Conservation (phyloP, 2,113 vertebrate species). For the Bostrychus sinensis region DNA sequence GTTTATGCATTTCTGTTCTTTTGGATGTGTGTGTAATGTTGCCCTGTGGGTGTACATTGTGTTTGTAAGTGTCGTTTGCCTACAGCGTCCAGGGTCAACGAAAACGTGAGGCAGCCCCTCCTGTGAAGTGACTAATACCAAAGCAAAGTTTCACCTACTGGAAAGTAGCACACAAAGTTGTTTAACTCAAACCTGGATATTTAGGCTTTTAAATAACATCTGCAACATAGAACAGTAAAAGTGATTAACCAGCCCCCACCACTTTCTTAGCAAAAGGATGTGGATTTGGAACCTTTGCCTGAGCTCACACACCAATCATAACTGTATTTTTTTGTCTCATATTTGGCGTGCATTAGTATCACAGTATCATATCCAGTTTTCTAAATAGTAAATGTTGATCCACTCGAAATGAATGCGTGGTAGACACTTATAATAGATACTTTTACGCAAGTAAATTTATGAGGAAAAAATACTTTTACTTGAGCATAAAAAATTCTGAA, state of each 20-base stretch:
- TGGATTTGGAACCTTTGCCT: background rate
- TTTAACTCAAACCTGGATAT: constrained; percentile 38
- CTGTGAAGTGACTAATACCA: constrained; percentile 23
- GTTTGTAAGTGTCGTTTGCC: constrained; percentile 48
- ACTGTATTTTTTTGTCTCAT: no score
- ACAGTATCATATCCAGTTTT: no score
- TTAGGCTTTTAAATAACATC: constrained; percentile 29
- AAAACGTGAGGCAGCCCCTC: constrained; percentile 46
- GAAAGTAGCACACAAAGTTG: constrained; percentile 34
- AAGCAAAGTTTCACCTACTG: constrained; percentile 25
- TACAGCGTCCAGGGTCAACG: constrained; percentile 50
- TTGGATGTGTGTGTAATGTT: constrained; percentile 26
- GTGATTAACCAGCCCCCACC: background rate
- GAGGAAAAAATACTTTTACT: no score
- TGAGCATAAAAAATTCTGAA: no score
- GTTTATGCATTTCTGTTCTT: constrained; percentile 30
- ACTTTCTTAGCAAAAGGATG: background rate
- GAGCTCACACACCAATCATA: no score
- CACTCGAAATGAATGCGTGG: no score
- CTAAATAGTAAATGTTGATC: no score
- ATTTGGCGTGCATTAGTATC: no score
- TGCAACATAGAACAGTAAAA: background rate
- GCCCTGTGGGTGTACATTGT: constrained; percentile 22
- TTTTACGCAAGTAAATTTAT: no score
- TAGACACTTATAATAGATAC: no score